Evolutionary conservation across 2,113 vertebrate species (phyloP), one percentile per base, ranked within the genome.

Genomic region (Nothoprocta perdicaria): DNA sequence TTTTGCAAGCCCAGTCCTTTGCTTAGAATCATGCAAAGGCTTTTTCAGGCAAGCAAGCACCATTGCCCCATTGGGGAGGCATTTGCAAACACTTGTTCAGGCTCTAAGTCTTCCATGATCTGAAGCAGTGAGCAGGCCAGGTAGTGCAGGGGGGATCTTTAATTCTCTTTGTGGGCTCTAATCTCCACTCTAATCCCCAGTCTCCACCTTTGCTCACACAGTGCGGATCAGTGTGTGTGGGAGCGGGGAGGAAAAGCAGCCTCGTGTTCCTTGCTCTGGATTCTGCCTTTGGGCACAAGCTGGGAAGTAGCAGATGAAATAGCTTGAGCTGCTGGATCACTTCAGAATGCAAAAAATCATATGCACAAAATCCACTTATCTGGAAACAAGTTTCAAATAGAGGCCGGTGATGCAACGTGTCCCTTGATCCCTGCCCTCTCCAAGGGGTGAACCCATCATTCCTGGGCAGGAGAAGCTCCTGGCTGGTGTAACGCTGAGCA

Each of bases 381-480:
- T 74, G 52, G 26, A 66, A 63, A 50, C 11, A 77, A 89, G 77
- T 9, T 83, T 48, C 23, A 38, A 11, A 3, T 8, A 14, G 23
- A 84, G 73, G 71, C 21, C 23, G 53, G 5, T 52, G 48, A 10
- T n/a, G 23, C 17, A 38, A n/a, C 9, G 13, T 46, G 24, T 33
- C 16, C 21, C 23, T 82, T 24, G n/a, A 10, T 57, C 83, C 33
- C n/a, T 60, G 19, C 9, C 41, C 29, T 9, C 0, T 53, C 74
- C 9, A 40, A 23, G 8, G 8, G 15, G 3, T 35, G 33, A 82
- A 1, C 22, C 46, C n/a, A 0, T 7, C 10, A 24, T 13, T 10
- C 7, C 22, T 61, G 29, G 27, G 27, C 1, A 3, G 26, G 35
- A 40, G 55, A 55, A 19, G 7, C 38, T 52, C 27, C 8, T 7